Base-by-base conservation (phyloP, 2,113 vertebrate genomes). In the Paramisgurnus dabryanus region DNA sequence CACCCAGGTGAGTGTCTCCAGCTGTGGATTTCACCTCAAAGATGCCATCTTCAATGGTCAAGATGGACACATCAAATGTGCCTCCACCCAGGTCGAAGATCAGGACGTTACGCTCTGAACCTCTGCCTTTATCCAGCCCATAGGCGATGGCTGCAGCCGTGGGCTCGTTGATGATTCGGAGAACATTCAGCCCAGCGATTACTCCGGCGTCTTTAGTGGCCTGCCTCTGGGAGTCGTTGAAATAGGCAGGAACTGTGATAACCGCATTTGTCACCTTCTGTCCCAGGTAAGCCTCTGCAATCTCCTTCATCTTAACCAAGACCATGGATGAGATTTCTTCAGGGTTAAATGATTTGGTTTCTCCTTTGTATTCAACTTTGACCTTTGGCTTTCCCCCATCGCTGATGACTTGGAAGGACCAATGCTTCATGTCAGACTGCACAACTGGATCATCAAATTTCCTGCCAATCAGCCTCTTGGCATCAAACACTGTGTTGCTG, bases 81-180 rank as follows among this genome's bases (percentile, higher is more conserved):
- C 95, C 96, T 8, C 95, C 55, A 58, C 55, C 55, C 17, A 58
- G n/a, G 55, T 58, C 55, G 6, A 58, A 58, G n/a, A 58, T 58
- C 71, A 97, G 93, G 78, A 97, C 94, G 0, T 96, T 96, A 11
- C 93, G 92, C 82, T 97, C 96, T 6, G 91, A 93, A 64, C 34
- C 86, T 89, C 85, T 94, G 92, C 81, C 92, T 94, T 94, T 96
- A 89, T 96, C 95, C 88, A 97, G 89, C 71, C 96, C 96, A 0
- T 97, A 97, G 0, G 96, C 96, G 1, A 97, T 97, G 68, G 96
- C 96, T 0, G 96, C 96, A 0, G 96, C 96, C 0, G 96, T 97
- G 71, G 96, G 96, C 85, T 96, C 95, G 0, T 96, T 96, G 87
- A 96, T 96, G 83, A 95, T 96, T 6, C 95, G 90, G 87, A 95